phyloP scores from a whole-genome alignment of 2,888 invertebrate genomes.

The Poecilobothrus nobilitatus region DNA sequence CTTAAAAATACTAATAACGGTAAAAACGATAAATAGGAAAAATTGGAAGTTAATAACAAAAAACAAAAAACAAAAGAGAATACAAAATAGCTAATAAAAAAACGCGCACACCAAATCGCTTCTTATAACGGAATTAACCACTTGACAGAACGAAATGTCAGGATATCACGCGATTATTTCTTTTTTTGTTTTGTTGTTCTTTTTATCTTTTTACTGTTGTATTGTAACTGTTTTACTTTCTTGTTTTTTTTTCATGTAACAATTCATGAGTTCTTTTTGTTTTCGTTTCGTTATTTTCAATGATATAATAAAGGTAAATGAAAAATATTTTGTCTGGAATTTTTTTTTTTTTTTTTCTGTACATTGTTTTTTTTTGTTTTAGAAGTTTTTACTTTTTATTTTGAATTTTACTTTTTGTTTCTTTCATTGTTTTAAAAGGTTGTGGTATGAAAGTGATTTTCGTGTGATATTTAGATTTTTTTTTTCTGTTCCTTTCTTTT shows the following conservation, averaged over 20 bases:
- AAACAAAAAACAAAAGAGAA: neutral
- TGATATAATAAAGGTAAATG: neutral
- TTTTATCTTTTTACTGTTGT: too few species aligned
- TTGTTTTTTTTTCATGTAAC: too few species aligned
- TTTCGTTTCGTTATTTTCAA: neutral
- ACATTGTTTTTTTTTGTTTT: neutral
- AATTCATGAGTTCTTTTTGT: neutral
- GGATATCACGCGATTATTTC: neutral
- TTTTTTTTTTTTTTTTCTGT: neutral
- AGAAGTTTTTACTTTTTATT: neutral
- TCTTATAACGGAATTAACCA: neutral
- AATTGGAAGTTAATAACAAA: too few species aligned
- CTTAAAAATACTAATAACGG: too few species aligned
- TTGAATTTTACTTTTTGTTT: neutral
- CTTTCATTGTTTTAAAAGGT: neutral
- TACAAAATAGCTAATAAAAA: too few species aligned
- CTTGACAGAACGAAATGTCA: neutral
- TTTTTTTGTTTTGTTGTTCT: neutral
- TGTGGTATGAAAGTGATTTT: too few species aligned
- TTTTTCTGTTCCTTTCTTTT: too few species aligned
- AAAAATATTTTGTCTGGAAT: neutral
- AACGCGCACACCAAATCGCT: too few species aligned
- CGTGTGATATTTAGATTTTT: too few species aligned
- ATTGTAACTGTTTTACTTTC: too few species aligned
- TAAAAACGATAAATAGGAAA: too few species aligned